phyloP scores from a whole-genome alignment of 92 coral and sea anemone genomes.

The Porites evermanni region DNA sequence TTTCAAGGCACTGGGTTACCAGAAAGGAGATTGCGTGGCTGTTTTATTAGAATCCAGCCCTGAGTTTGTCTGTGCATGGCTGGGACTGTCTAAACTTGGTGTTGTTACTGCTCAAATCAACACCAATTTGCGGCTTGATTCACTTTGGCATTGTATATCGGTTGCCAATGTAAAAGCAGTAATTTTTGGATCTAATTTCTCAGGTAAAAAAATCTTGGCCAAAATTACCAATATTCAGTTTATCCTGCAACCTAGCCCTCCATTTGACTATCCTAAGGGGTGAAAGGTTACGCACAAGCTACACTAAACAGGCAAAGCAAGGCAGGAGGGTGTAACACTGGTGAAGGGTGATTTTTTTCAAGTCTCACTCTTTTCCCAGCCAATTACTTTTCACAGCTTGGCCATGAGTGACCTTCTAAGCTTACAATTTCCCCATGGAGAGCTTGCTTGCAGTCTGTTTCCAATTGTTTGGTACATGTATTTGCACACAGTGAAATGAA shows the following conservation, averaged over 20 bases:
- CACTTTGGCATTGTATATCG: conserved; percentile 78
- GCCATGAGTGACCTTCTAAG: too few relatives aligned
- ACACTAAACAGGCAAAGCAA: too few relatives aligned
- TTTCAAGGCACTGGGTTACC: conserved; percentile 83
- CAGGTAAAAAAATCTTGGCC: conserved; percentile 58
- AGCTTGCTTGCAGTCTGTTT: too few relatives aligned
- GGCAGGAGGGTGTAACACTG: too few relatives aligned
- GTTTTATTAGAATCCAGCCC: conserved; percentile 85
- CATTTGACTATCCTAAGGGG: too few relatives aligned
- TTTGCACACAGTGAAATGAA: too few relatives aligned
- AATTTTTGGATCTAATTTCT: conserved; percentile 68
- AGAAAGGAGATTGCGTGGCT: conserved; percentile 91
- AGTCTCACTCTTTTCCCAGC: too few relatives aligned
- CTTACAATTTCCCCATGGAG: too few relatives aligned
- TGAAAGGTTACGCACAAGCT: too few relatives aligned
- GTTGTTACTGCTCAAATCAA: conserved; percentile 85
- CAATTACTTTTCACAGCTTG: too few relatives aligned
- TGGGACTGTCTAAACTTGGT: conserved; percentile 94
- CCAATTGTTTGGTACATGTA: too few relatives aligned
- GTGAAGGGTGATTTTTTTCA: too few relatives aligned
- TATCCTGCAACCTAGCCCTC: background rate
- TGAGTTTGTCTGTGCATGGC: conserved; percentile 88
- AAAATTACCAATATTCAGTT: background rate
- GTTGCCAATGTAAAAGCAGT: conserved; percentile 75
- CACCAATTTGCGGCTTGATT: conserved; percentile 81